Conservation (phyloP, 2,888 invertebrate species). For the Nephrotoma flavescens region DNA sequence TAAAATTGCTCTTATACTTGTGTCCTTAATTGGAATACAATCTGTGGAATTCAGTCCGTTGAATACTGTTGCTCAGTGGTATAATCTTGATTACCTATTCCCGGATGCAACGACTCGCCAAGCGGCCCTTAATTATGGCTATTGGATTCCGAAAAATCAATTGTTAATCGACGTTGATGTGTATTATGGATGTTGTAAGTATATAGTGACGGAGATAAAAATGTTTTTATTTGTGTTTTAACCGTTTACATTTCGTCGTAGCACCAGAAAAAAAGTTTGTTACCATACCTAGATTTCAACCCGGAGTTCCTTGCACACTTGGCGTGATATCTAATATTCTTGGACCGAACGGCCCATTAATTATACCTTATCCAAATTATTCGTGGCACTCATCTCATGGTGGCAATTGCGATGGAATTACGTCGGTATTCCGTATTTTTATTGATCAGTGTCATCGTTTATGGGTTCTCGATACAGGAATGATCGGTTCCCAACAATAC, state of each 20-base stretch:
- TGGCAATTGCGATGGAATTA: slow-evolving; percentile 45
- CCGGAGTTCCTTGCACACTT: slow-evolving; percentile 56
- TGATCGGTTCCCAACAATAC: slow-evolving; percentile 39
- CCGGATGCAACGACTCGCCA: slow-evolving; percentile 34
- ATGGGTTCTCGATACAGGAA: slow-evolving; percentile 50
- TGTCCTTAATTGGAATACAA: background rate
- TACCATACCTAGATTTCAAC: slow-evolving; percentile 55
- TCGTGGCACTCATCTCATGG: slow-evolving; percentile 43
- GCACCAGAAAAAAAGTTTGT: slow-evolving; percentile 41
- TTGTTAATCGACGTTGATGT: slow-evolving; percentile 57
- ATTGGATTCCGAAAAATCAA: slow-evolving; percentile 42
- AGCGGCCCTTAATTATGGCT: slow-evolving; percentile 32
- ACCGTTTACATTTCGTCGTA: background rate
- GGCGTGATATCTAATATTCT: slow-evolving; percentile 39
- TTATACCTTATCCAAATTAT: slow-evolving; percentile 51
- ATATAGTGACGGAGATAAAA: background rate
- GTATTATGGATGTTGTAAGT: slow-evolving; percentile 31
- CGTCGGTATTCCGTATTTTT: slow-evolving; percentile 59
- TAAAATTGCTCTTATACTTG: background rate
- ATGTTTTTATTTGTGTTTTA: background rate
- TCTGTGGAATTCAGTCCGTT: background rate
- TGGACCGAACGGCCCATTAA: slow-evolving; percentile 33
- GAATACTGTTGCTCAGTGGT: slow-evolving; percentile 41
- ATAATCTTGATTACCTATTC: slow-evolving; percentile 50
- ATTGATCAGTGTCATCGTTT: slow-evolving; percentile 47